Base-by-base conservation (phyloP, 1,140 invertebrate genomes). In the Drosophila funebris region DNA sequence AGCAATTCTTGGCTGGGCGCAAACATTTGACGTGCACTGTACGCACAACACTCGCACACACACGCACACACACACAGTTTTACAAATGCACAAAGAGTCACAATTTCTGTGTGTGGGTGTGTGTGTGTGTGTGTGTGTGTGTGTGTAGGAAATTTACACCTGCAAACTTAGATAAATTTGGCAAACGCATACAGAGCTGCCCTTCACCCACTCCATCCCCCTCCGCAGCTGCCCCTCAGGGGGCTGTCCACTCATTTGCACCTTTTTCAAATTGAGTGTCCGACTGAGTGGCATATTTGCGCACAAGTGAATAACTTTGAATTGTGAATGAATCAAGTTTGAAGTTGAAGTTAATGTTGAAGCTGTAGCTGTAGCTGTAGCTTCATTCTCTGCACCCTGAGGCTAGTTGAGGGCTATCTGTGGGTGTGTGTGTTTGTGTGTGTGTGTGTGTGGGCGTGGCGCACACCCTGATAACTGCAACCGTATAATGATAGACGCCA, bases 401-500 rank as follows among this genome's bases (percentile, higher is more conserved):
- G 72, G 72, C 60, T 24, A 69, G 44, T 54, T 56, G 56, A n/a
- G 39, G 71, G 57, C 56, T 50, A 41, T 31, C 58, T 69, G 8
- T 0, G 13, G 63, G 36, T 33, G 13, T 33, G 27, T 29, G 18
- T 22, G 3, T 44, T 22, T 27, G 20, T 46, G 20, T 73, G 56
- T 48, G 62, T 68, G 46, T 58, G 22, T 46, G n/a, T 33, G 14
- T 41, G 43, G 33, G 44, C 58, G 73, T 70, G 67, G 70, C 75
- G 52, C 73, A 77, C 78, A 81, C 78, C 76, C 85, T 56, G 78
- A 78, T 56, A 90, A 90, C 71, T 90, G 85, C 85, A 90, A 90
- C 85, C 85, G 85, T 72, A 84, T 90, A 90, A 90, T 90, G 78
- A 90, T 89, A 90, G 81, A 73, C 73, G 79, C 76, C 79, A 84